These are phyloP conservation scores for Labeo rohita DNA, from an alignment of 2,113 vertebrate genomes.

Conservation along the genomic window DNA sequence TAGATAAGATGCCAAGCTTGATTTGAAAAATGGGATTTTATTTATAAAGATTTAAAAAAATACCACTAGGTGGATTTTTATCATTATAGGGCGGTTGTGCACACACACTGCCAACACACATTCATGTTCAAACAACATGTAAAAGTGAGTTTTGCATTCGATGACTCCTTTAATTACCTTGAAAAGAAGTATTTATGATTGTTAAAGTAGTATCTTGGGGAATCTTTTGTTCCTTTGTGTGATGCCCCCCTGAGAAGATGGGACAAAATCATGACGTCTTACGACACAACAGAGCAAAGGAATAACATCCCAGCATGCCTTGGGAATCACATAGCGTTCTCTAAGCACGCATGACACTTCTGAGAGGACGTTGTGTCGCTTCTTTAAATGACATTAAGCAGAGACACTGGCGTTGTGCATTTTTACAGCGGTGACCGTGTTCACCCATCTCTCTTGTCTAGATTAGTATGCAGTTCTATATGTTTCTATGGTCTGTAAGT, in stretches of 20 bases:
- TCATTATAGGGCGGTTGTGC: too few relatives aligned
- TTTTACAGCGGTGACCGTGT: background rate
- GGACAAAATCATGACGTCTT: background rate
- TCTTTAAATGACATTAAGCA: background rate
- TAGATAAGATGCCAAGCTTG: too few relatives aligned
- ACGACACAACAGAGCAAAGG: background rate
- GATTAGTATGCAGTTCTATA: slow-evolving; percentile 36
- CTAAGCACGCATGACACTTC: background rate
- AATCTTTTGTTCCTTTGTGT: slow-evolving; percentile 13
- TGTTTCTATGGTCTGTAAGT: slow-evolving; percentile 41
- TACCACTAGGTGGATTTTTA: too few relatives aligned
- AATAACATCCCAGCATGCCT: background rate
- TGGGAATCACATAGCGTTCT: slow-evolving; percentile 4
- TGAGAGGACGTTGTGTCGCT: background rate
- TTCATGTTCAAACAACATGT: too few relatives aligned
- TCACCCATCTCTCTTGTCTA: slow-evolving; percentile 1
- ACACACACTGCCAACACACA: too few relatives aligned
- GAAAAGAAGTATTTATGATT: background rate
- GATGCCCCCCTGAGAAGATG: background rate
- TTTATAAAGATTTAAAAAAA: too few relatives aligned
- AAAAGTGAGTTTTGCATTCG: too few relatives aligned
- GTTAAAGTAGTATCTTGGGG: background rate
- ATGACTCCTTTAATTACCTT: background rate
- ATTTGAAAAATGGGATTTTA: too few relatives aligned
- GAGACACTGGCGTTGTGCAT: background rate